Evolutionary conservation across 2,797 vertebrate genomes (phyloP).

Genomic region (Chanos chanos): DNA sequence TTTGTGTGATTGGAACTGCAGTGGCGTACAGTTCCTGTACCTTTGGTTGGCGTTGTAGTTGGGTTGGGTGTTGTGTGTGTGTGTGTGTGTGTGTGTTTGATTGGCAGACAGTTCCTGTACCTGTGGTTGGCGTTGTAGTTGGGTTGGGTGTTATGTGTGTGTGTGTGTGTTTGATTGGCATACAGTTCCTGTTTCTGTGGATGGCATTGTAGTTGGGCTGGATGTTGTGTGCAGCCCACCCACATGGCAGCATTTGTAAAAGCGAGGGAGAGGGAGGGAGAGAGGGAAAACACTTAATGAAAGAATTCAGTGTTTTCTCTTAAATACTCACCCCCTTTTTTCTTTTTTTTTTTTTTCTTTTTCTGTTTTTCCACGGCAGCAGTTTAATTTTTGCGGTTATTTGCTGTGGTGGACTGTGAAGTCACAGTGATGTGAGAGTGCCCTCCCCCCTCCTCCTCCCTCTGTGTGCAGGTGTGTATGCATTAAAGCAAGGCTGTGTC

Average conservation of each 20-base stretch:
- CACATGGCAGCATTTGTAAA: constrained; percentile 50
- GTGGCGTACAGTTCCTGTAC: no score
- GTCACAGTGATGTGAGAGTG: constrained; percentile 35
- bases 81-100: no score
- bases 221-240: constrained; percentile 70
- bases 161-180: constrained; percentile 6
- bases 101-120: no score
- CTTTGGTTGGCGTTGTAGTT: no score
- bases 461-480: constrained; percentile 63
- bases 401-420: constrained; percentile 55
- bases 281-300: constrained; percentile 24
- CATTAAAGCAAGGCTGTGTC: constrained; percentile 45
- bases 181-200: no score
- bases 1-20: no score
- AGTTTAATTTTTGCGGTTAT: constrained; percentile 61
- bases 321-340: constrained; percentile 46
- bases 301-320: constrained; percentile 52
- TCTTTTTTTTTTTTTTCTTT: no score
- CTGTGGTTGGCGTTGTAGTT: no score
- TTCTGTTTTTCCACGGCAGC: no score
- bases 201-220: constrained; percentile 17
- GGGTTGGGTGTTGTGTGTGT: no score
- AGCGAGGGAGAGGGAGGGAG: neutral
- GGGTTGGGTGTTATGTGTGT: neutral
- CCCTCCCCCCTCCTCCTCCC: constrained; percentile 26